Conservation (phyloP, 2,113 vertebrate species). For the Nothoprocta pentlandii region DNA sequence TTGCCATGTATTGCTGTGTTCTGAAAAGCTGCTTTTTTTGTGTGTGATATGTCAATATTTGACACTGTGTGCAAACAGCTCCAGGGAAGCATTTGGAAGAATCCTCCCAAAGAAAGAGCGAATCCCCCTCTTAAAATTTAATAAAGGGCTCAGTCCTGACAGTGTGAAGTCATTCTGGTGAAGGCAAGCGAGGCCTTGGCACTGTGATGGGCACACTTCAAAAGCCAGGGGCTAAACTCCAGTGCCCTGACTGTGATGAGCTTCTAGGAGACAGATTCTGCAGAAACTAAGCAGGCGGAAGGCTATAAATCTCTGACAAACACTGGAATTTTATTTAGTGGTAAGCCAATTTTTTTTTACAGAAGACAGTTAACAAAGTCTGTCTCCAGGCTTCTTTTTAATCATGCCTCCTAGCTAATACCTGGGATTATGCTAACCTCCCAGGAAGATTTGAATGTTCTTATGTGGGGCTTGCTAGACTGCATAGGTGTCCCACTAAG, state of each 20-base stretch:
- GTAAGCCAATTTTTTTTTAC: background rate
- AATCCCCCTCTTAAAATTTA: background rate
- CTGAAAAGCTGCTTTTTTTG: background rate
- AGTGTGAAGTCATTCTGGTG: background rate
- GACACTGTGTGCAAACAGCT: background rate
- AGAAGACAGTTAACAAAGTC: background rate
- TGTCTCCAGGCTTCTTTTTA: background rate
- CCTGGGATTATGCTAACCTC: background rate
- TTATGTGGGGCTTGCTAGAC: background rate
- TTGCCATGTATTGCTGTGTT: background rate
- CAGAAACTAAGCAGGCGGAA: background rate
- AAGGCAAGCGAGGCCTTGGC: background rate
- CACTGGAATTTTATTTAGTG: background rate
- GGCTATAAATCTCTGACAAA: background rate
- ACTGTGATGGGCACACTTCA: background rate
- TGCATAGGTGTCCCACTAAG: background rate
- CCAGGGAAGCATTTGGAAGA: background rate
- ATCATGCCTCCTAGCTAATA: background rate
- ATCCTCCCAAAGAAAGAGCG: rapidly evolving
- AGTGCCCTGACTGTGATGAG: rapidly evolving
- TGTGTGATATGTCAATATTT: background rate
- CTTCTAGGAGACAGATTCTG: background rate
- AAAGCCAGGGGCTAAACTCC: background rate
- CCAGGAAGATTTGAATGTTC: background rate
- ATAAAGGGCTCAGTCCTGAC: background rate